Base-by-base conservation (phyloP, 2,113 vertebrate genomes). In the Chloropsis hardwickii region DNA sequence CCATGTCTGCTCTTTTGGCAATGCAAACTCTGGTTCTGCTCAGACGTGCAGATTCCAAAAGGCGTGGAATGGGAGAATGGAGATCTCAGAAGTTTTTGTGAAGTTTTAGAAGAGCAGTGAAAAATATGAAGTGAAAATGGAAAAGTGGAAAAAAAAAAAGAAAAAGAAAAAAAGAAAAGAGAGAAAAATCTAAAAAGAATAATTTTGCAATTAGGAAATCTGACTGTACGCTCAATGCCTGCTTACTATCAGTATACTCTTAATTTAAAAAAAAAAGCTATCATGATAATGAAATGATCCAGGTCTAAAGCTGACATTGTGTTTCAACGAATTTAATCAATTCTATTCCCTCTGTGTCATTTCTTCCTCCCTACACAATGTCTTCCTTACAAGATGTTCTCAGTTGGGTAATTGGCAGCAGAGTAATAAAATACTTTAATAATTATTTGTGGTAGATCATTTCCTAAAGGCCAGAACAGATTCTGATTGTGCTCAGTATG, bases 1-100 rank as follows among this genome's bases (percentile, higher is more conserved):
- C 91, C 53, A 94, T 93, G 88, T 90, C 92, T 96, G 81, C 73
- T 94, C 50, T 88, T 85, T 93, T 96, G 85, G 95, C 95, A 96
- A 90, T 64, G 92, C 78, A 93, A 91, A 82, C 90, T 81, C 79
- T 93, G 66, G 31, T 90, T 96, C 83, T 91, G 71, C 79, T 94
- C 85, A 94, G 85, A 90, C 14, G 0, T 81, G 44, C 33, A 35
- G 89, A 92, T 94, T 95, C 70, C 77, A 96, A 92, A 53, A 97
- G 53, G 50, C 3, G 0, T 76, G 47, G 66, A 93, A 85, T 78
- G 51, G 94, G 64, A 93, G 93, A 93, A 88, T 47, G 69, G 72
- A 86, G 70, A 86, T 86, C 73, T 81, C 70, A 80, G 65, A 90
- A 96, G 73, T 85, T 94, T 83, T 70, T 93, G 70, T 66, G 29